Evolutionary conservation across 2,888 invertebrate genomes (phyloP), one percentile per base, ranked within the genome.

Genomic region (Synergus umbraculus): DNA sequence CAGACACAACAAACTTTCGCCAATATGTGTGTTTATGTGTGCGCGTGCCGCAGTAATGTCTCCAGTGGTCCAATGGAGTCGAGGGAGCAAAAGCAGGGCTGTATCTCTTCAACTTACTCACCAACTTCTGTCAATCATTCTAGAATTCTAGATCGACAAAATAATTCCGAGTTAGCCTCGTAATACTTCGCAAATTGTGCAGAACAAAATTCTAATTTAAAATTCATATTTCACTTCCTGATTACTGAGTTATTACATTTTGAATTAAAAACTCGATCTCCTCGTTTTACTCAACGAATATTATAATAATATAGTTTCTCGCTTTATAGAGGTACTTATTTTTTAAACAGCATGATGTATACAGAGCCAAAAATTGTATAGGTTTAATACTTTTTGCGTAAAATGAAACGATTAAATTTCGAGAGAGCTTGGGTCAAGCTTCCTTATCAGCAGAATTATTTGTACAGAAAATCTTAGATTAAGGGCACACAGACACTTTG

Each of bases 1-100:
- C 81, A 81, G 83, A 84, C 81, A 83, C 84, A 77, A 84, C 81
- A 84, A 78, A 78, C 81, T 81, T 60, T 49, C 43, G 29, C 46
- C n/a, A 63, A 77, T 79, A 22, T 46, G 37, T 49, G 66, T 58
- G 67, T 66, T 58, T 41, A 18, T 60, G 18, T 76, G 60, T 29
- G 29, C 37, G 54, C 29, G 37, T 49, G 54, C 58, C 15, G 37
- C 64, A 66, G 9, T 13, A 64, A 29, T 29, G 22, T 66, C n/a
- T 66, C n/a, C 9, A 69, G 69, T 29, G 73, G 49, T 54, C 73
- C 54, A 73, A 73, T 73, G 73, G 73, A 73, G 54, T 73, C 37
- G 73, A 73, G 73, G 73, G 73, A 73, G 37, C 54, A 22, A 49
- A 54, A 73, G 49, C 73, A 73, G 73, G 73, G 73, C 73, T 73